Conservation (phyloP, 2,888 invertebrate species). For the Lasioglossum figueresi region DNA sequence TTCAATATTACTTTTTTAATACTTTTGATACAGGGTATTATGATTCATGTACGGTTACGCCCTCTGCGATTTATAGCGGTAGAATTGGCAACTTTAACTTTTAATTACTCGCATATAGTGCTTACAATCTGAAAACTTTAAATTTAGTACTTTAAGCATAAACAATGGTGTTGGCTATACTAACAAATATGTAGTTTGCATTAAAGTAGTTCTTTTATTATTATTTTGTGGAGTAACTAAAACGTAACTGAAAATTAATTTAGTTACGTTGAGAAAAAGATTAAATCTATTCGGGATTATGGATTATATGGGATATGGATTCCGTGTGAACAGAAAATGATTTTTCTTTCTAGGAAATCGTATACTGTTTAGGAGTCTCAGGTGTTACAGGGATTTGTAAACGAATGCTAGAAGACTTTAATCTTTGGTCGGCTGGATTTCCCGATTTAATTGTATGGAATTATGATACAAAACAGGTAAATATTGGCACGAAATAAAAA, state of each 20-base stretch:
- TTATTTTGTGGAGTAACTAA: too few relatives aligned
- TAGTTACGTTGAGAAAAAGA: background rate
- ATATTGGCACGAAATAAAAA: slow-evolving; percentile 10
- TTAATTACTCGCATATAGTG: background rate
- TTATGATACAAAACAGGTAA: slow-evolving; percentile 84
- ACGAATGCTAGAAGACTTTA: slow-evolving; percentile 86
- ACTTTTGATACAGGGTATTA: background rate
- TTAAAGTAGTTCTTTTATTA: too few relatives aligned
- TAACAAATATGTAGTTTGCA: too few relatives aligned
- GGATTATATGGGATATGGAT: too few relatives aligned
- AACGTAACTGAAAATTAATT: background rate
- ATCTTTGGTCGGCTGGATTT: slow-evolving; percentile 89
- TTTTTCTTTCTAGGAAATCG: slow-evolving; percentile 81
- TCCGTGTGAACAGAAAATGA: background rate
- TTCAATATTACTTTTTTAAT: slow-evolving; percentile 8
- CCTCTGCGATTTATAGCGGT: background rate
- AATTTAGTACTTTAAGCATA: too few relatives aligned
- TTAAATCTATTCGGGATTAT: background rate
- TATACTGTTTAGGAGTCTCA: slow-evolving; percentile 85
- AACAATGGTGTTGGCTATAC: too few relatives aligned
- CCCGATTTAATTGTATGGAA: slow-evolving; percentile 95
- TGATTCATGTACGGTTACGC: background rate
- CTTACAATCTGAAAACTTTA: too few relatives aligned
- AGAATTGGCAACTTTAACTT: background rate
- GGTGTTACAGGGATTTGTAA: slow-evolving; percentile 86